Conservation (phyloP, 2,888 invertebrate genomes). For the Tenthredo notha region DNA sequence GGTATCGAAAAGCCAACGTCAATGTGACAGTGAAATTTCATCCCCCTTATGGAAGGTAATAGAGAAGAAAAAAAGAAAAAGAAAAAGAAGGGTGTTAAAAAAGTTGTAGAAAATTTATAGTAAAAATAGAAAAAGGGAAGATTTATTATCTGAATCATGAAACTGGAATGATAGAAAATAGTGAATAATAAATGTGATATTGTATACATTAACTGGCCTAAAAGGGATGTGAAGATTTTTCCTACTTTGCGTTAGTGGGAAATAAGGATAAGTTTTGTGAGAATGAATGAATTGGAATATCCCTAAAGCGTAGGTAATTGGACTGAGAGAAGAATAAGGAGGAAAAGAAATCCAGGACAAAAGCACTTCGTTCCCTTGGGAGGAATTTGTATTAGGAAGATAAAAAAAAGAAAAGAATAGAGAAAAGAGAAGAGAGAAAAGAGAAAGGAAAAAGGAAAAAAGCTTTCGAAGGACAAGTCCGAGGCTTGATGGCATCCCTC, state of each 20-base stretch:
- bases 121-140: background rate
- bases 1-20: background rate
- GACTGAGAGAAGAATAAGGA: background rate
- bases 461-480: background rate
- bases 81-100: background rate
- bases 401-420: background rate
- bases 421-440: background rate
- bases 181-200: background rate
- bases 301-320: background rate
- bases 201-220: background rate
- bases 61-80: background rate
- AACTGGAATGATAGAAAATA: background rate
- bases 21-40: background rate
- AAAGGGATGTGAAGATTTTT: background rate
- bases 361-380: background rate
- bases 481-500: background rate
- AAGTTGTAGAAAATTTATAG: background rate
- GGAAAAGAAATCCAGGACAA: background rate
- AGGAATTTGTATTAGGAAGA: constrained; percentile 30
- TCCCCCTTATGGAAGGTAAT: background rate
- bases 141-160: background rate
- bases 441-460: background rate
- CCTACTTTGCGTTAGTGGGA: background rate
- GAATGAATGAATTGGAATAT: background rate
- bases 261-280: background rate